Percentiles rank a stretch among this genome's conserved stretches.
Conservation (phyloP, 2,888 invertebrate genomes). For the Allolobophora icterica region DNA sequence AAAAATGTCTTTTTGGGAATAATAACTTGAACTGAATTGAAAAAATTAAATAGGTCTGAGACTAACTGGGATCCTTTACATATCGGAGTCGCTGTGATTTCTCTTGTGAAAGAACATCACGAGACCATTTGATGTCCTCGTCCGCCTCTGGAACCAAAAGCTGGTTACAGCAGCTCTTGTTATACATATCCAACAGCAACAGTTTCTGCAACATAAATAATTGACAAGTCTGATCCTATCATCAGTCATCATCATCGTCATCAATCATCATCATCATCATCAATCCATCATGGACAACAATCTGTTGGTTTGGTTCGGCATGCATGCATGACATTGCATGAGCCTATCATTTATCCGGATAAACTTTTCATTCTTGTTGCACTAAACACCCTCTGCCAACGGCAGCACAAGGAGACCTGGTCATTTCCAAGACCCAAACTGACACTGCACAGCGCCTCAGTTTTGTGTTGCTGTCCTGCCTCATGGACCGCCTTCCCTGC, state of each 20-base stretch:
- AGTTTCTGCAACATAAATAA: constrained; percentile 69
- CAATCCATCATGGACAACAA: background rate
- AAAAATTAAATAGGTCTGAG: too few relatives aligned
- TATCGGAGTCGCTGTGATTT: background rate
- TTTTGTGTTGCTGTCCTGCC: too few relatives aligned
- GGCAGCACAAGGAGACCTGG: too few relatives aligned
- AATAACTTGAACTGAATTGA: too few relatives aligned
- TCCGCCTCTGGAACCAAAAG: constrained; percentile 74
- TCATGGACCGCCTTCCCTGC: too few relatives aligned
- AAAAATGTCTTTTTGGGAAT: too few relatives aligned
- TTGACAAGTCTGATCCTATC: background rate
- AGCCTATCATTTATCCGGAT: background rate
- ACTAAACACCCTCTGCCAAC: background rate
- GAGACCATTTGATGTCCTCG: constrained; percentile 67
- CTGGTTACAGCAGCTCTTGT: constrained; percentile 73
- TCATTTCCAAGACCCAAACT: too few relatives aligned
- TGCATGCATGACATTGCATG: background rate
- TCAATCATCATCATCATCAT: too few relatives aligned
- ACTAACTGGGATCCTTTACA: background rate
- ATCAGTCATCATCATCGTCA: background rate
- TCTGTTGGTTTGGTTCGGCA: background rate
- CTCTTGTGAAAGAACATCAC: constrained; percentile 14
- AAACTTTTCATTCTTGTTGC: background rate
- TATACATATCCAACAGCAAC: constrained; percentile 74
- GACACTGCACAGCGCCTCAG: too few relatives aligned